Evolutionary conservation across 2,113 vertebrate species (phyloP).

Genomic region (Oplegnathus fasciatus): DNA sequence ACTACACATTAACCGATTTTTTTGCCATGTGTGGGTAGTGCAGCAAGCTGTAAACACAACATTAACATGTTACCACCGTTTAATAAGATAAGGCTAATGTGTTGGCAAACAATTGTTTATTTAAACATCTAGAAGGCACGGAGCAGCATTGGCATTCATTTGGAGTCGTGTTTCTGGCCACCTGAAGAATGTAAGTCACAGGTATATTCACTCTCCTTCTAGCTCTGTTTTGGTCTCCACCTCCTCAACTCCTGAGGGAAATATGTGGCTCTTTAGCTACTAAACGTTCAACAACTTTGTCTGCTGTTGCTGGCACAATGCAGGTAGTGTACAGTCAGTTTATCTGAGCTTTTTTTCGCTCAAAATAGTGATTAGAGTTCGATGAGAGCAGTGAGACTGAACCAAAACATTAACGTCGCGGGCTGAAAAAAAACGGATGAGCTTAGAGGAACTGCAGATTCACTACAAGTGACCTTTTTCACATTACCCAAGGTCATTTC

Average conservation of each 20-base stretch:
- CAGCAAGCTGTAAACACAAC: background rate
- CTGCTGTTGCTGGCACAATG: too few relatives aligned
- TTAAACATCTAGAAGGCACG: background rate
- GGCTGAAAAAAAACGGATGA: slow-evolving; percentile 10
- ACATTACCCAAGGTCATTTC: background rate
- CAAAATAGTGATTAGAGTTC: too few relatives aligned
- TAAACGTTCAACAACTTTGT: too few relatives aligned
- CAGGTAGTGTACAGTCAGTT: background rate
- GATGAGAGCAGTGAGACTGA: background rate
- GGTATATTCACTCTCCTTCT: background rate
- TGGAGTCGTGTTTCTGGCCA: background rate
- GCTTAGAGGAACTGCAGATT: background rate
- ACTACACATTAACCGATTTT: background rate
- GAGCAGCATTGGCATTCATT: background rate
- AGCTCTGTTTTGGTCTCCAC: slow-evolving; percentile 15
- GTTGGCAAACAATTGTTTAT: background rate
- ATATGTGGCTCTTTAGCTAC: background rate
- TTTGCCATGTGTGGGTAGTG: too few relatives aligned
- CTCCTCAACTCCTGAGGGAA: background rate
- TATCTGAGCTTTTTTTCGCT: background rate
- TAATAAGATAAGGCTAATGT: background rate
- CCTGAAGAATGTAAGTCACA: too few relatives aligned
- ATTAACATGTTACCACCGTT: background rate
- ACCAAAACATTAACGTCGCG: slow-evolving; percentile 3
- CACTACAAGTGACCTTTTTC: background rate